Evolutionary conservation across 2,797 vertebrate genomes (phyloP).

Genomic region (Phrynocephalus forsythii): DNA sequence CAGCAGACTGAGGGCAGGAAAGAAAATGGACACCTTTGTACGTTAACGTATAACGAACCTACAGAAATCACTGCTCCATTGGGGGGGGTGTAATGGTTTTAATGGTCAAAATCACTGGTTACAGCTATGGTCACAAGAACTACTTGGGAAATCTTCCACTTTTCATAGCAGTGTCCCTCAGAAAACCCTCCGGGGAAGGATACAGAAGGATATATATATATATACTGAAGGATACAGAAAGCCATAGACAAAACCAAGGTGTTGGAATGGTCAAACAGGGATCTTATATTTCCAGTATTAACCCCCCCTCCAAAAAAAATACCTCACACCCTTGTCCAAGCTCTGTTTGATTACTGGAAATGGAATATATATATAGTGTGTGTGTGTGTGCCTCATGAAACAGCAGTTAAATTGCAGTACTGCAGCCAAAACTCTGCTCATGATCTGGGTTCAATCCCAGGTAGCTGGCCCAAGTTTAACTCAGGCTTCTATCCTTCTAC

Average conservation of each 20-base stretch:
- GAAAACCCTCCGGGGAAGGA: too few species aligned
- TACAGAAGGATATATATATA: too few species aligned
- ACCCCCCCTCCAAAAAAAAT: background rate
- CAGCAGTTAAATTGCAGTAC: too few species aligned
- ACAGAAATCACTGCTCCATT: background rate
- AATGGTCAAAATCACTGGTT: background rate
- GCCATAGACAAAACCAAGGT: background rate
- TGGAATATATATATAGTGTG: too few species aligned
- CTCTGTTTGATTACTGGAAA: background rate
- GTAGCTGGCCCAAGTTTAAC: too few species aligned
- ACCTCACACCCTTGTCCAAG: background rate
- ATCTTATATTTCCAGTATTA: background rate
- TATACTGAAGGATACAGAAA: background rate
- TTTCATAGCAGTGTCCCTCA: background rate
- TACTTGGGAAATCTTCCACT: background rate
- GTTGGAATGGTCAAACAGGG: background rate
- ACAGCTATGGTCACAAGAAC: too few species aligned
- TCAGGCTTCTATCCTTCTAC: too few species aligned
- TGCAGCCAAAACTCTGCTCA: too few species aligned
- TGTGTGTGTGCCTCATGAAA: too few species aligned
- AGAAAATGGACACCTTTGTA: background rate
- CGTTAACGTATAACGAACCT: too few species aligned
- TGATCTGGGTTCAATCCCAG: too few species aligned
- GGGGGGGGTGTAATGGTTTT: background rate
- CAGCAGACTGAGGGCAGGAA: background rate